Evolutionary conservation across 2,113 vertebrate genomes (phyloP).

Genomic region (Ceyx melanurus): DNA sequence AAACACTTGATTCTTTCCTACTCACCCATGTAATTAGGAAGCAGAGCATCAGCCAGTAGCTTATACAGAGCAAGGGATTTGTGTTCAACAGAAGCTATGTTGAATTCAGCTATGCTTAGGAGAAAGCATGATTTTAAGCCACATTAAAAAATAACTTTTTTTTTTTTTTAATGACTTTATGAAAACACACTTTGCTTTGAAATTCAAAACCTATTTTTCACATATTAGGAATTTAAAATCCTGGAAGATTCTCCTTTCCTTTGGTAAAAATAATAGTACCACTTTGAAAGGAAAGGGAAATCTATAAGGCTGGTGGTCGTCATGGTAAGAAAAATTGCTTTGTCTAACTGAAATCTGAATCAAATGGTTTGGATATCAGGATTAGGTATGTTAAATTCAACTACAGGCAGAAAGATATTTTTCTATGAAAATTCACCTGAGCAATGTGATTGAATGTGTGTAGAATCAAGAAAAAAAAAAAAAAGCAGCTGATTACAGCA

Average conservation of each 20-base stretch:
- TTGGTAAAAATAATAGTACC: background rate
- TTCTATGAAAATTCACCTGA: background rate
- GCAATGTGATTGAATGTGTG: background rate
- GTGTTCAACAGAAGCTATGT: background rate
- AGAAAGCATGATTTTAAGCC: background rate
- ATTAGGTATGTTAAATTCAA: background rate
- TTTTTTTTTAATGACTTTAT: background rate
- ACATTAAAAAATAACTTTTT: background rate
- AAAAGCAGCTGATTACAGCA: background rate
- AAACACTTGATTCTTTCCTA: background rate
- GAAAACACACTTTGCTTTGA: background rate
- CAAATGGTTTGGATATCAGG: background rate
- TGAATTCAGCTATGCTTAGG: background rate
- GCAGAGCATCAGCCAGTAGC: background rate
- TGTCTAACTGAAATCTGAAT: background rate
- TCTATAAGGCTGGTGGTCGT: background rate
- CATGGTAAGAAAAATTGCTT: background rate
- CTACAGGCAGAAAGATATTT: background rate
- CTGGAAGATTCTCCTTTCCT: background rate
- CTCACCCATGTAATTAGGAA: background rate
- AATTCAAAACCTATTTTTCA: background rate
- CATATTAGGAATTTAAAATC: background rate
- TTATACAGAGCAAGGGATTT: background rate
- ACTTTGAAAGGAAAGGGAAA: background rate
- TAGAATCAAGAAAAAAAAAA: background rate